Evolutionary conservation across 1,140 invertebrate species (phyloP).

Genomic region (Drosophila bocqueti): DNA sequence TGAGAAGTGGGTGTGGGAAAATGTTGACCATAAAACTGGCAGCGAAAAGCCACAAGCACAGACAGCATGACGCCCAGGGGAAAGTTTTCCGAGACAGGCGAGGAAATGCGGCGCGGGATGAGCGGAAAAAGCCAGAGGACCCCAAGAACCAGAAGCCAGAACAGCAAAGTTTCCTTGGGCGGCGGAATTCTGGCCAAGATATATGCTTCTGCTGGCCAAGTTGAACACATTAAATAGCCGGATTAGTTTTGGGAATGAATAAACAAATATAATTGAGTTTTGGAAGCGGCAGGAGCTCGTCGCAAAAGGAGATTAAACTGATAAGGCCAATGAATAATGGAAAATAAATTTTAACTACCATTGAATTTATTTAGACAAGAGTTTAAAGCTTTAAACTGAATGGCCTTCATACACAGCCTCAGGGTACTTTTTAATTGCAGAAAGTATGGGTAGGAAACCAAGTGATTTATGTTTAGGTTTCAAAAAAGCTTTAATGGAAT

Average conservation of each 20-base stretch:
- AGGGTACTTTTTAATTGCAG: neutral
- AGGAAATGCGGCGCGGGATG: constrained; percentile 36
- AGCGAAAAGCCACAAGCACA: constrained; percentile 53
- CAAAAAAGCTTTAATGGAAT: neutral
- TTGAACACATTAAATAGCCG: constrained; percentile 61
- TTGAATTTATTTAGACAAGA: neutral
- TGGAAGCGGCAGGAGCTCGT: constrained; percentile 6
- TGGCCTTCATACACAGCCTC: too few relatives aligned
- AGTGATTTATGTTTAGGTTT: neutral
- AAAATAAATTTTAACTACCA: constrained; percentile 15
- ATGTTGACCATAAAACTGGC: constrained; percentile 59
- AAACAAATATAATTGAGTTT: constrained; percentile 55
- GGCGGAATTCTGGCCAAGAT: constrained; percentile 45
- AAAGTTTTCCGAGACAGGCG: constrained; percentile 56
- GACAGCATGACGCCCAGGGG: constrained; percentile 73
- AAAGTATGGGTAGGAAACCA: neutral
- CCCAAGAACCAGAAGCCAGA: constrained; percentile 27
- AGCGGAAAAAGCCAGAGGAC: constrained; percentile 36
- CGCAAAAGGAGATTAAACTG: constrained; percentile 13
- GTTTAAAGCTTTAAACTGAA: neutral
- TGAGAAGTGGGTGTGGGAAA: constrained; percentile 7
- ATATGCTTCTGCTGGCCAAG: constrained; percentile 61
- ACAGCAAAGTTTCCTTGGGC: constrained; percentile 47
- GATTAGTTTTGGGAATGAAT: constrained; percentile 67
- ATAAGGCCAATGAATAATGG: constrained; percentile 20